These are phyloP conservation scores for Lophius piscatorius DNA, from an alignment of 2,113 vertebrate genomes.

Conservation along the genomic window DNA sequence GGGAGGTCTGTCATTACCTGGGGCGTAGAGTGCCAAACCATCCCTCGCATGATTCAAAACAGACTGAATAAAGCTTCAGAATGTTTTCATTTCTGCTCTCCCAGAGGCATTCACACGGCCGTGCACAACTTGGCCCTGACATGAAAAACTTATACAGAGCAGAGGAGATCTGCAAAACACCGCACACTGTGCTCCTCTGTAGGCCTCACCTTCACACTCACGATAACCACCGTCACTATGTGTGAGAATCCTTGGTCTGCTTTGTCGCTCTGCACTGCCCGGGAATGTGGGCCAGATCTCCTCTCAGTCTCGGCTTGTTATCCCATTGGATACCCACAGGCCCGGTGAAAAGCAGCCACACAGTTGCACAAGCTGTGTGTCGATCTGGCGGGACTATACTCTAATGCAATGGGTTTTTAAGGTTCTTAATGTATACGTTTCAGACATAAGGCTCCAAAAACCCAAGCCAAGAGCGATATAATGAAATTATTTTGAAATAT, in stretches of 20 bases:
- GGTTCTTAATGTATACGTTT: conserved; percentile 1
- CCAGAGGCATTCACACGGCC: conserved; percentile 32
- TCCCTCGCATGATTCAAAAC: conserved; percentile 44
- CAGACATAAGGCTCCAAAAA: conserved; percentile 27
- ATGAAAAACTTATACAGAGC: conserved; percentile 60
- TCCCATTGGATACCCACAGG: conserved; percentile 63
- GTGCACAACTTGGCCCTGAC: conserved; percentile 42
- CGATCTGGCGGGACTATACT: conserved; percentile 22
- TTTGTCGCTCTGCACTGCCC: conserved; percentile 33
- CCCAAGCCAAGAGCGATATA: background rate
- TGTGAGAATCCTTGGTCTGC: conserved; percentile 55
- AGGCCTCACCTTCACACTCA: conserved; percentile 40
- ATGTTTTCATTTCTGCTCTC: conserved; percentile 31
- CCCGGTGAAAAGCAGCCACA: conserved; percentile 14
- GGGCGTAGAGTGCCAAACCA: conserved; percentile 25
- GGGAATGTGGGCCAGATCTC: conserved; percentile 58
- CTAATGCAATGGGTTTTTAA: conserved; percentile 29
- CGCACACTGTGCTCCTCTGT: conserved; percentile 25
- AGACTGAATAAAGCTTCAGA: conserved; percentile 41
- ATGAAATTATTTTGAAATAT: conserved; percentile 16
- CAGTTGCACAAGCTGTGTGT: conserved; percentile 6
- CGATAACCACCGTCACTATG: conserved; percentile 24
- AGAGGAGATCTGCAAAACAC: conserved; percentile 40
- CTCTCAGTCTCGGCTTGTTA: conserved; percentile 61
- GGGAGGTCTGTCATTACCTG: conserved; percentile 62